A percentile compares a stretch with the other conserved stretches of the same genome.
Conservation (phyloP, 2,113 vertebrate genomes). For the Peromyscus maniculatus region DNA sequence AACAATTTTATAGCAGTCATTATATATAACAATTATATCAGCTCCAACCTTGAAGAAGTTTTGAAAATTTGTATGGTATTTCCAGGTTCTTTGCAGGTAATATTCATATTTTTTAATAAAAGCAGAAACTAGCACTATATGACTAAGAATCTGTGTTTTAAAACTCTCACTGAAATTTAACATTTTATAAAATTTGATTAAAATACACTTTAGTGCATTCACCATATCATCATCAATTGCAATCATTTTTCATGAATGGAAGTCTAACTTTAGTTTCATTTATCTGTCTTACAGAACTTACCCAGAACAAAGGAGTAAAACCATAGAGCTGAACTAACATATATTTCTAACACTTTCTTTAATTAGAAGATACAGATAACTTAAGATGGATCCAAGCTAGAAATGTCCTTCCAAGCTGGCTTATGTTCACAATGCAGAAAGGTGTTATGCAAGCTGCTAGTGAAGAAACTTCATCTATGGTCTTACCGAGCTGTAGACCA, state of each 20-base stretch:
- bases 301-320: neutral
- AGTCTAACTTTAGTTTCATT: neutral
- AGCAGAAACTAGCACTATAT: neutral
- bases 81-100: constrained; percentile 6
- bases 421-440: neutral
- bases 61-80: constrained; percentile 33
- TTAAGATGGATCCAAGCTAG: neutral
- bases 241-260: constrained; percentile 6
- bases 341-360: neutral
- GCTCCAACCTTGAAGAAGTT: neutral
- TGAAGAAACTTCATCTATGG: neutral
- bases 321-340: too few species aligned
- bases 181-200: neutral
- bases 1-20: neutral
- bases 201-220: neutral
- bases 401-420: neutral
- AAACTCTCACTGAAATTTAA: neutral
- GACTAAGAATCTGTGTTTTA: neutral
- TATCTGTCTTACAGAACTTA: neutral
- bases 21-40: neutral
- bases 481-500: too few species aligned
- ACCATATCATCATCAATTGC: neutral
- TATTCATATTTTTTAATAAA: neutral
- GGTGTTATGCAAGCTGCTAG: neutral
- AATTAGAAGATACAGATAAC: neutral